Evolutionary conservation across 92 coral and sea anemone species (phyloP).

Genomic region (Porites lobata): DNA sequence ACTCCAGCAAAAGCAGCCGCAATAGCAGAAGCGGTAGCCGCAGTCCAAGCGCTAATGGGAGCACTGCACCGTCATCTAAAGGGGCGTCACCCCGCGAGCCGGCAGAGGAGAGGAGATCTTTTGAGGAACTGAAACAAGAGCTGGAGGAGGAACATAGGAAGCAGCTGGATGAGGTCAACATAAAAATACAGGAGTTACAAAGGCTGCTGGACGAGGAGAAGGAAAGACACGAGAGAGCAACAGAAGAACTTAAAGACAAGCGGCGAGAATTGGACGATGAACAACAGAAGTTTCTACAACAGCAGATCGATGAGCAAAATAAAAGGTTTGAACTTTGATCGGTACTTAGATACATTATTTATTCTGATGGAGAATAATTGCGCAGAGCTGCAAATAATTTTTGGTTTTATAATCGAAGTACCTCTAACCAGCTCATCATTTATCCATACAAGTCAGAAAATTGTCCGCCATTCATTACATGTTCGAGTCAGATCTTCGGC

Average conservation of each 20-base stretch:
- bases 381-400: too few relatives aligned
- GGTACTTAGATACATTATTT: too few relatives aligned
- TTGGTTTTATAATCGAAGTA: too few relatives aligned
- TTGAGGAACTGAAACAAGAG: slow-evolving; percentile 66
- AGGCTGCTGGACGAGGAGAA: slow-evolving; percentile 80
- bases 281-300: slow-evolving; percentile 36
- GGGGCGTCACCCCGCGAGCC: slow-evolving; percentile 43
- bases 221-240: slow-evolving; percentile 70
- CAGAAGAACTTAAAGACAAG: slow-evolving; percentile 61
- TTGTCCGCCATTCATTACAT: too few relatives aligned
- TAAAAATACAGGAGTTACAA: slow-evolving; percentile 65
- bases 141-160: slow-evolving; percentile 74
- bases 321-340: slow-evolving; percentile 18
- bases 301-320: slow-evolving; percentile 52
- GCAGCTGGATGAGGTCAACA: slow-evolving; percentile 73
- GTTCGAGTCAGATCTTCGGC: too few relatives aligned
- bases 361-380: too few relatives aligned
- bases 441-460: too few relatives aligned
- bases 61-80: slow-evolving; percentile 37
- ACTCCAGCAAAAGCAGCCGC: slow-evolving; percentile 44
- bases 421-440: too few relatives aligned
- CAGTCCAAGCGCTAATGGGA: slow-evolving; percentile 17
- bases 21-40: slow-evolving; percentile 58
- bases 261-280: slow-evolving; percentile 36
- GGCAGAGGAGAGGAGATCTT: slow-evolving; percentile 31